Percentiles rank a stretch among this genome's conserved stretches.
Conservation (phyloP, 2,888 invertebrate species). For the Hydropsyche betteni region DNA sequence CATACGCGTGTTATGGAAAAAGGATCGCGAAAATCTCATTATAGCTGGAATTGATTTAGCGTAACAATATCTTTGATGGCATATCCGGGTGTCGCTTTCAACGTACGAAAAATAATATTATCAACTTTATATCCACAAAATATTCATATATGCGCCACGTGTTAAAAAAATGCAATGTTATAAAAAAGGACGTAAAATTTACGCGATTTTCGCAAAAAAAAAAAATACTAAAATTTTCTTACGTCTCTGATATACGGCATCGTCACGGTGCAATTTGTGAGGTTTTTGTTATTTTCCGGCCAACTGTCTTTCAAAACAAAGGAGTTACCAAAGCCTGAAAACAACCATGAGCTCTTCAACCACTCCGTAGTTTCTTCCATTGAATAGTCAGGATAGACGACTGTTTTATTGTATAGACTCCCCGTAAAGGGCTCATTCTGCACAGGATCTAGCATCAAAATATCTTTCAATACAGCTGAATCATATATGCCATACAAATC, state of each 20-base stretch:
- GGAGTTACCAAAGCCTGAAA: slow-evolving; percentile 57
- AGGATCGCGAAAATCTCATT: not conserved
- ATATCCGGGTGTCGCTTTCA: not conserved
- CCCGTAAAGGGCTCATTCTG: not conserved
- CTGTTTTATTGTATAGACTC: slow-evolving; percentile 13
- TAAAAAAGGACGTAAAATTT: slow-evolving; percentile 12
- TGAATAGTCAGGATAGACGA: slow-evolving; percentile 48
- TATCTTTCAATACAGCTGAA: not conserved
- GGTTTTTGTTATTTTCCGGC: slow-evolving; percentile 62
- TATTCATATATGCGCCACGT: too few relatives aligned
- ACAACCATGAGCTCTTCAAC: slow-evolving; percentile 40
- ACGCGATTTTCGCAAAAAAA: not conserved
- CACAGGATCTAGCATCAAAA: not conserved
- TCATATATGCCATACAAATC: not conserved
- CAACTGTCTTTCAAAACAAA: slow-evolving; percentile 67
- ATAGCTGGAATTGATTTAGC: not conserved
- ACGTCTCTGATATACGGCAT: slow-evolving; percentile 67
- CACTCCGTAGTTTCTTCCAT: slow-evolving; percentile 23
- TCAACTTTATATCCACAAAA: too few relatives aligned
- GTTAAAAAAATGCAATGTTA: not conserved
- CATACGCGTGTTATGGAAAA: too few relatives aligned
- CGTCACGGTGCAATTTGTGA: slow-evolving; percentile 52
- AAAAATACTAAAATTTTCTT: slow-evolving; percentile 50
- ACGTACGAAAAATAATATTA: too few relatives aligned
- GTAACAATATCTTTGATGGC: not conserved